A percentile compares a stretch with the other conserved stretches of the same genome.
Conservation (phyloP, 2,113 vertebrate genomes). For the Tychaedon coryphoeus region DNA sequence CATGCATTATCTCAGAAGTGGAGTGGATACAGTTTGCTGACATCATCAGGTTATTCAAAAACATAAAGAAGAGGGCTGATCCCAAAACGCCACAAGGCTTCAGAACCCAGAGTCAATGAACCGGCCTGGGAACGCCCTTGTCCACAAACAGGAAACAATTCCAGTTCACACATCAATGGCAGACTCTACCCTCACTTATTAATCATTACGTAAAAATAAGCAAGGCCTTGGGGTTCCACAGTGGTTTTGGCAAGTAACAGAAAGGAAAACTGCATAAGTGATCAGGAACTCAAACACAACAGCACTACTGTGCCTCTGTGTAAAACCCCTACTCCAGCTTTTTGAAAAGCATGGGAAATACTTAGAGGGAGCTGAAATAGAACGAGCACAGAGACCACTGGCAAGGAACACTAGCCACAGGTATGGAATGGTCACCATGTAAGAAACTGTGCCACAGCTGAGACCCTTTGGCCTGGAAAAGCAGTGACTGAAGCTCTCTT, state of each 20-base stretch:
- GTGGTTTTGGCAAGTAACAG: background rate
- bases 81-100: fast-evolving
- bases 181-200: background rate
- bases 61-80: background rate
- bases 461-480: background rate
- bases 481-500: background rate
- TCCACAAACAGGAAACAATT: background rate
- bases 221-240: background rate
- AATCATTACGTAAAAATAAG: background rate
- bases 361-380: background rate
- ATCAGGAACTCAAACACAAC: background rate
- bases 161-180: background rate
- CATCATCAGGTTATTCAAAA: background rate
- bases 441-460: background rate
- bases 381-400: background rate
- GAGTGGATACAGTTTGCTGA: background rate
- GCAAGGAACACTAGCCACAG: background rate
- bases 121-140: background rate
- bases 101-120: background rate
- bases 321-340: background rate
- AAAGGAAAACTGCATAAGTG: background rate
- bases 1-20: background rate
- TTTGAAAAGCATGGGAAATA: background rate
- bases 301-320: background rate
- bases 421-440: background rate